Conservation (phyloP, 2,113 vertebrate species). For the Saguinus midas region DNA sequence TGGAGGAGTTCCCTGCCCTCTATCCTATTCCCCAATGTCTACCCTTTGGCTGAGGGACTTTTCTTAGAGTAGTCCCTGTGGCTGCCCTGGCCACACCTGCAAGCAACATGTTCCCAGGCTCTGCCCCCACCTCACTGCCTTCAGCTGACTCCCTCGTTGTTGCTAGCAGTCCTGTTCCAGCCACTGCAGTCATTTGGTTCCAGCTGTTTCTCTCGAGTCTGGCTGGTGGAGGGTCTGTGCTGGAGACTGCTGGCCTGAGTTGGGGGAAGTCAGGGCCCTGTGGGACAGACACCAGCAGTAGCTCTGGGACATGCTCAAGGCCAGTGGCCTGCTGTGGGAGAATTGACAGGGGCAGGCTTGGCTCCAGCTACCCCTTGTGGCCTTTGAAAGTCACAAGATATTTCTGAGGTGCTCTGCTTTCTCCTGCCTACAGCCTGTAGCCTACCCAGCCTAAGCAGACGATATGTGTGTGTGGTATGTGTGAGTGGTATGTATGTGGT, state of each 20-base stretch:
- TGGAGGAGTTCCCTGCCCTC: too few relatives aligned
- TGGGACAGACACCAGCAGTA: not conserved
- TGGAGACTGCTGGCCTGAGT: not conserved
- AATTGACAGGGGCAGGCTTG: not conserved
- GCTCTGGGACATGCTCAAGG: not conserved
- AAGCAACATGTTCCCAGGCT: not conserved
- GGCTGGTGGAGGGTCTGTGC: conserved; percentile 21
- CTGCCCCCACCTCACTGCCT: not conserved
- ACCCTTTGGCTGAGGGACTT: not conserved
- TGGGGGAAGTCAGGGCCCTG: not conserved
- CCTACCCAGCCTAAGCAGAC: not conserved
- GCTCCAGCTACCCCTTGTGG: not conserved
- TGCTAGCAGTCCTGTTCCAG: not conserved
- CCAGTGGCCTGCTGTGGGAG: not conserved
- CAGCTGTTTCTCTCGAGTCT: conserved; percentile 33
- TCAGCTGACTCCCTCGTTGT: not conserved
- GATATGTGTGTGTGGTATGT: not conserved
- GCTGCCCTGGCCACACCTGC: not conserved
- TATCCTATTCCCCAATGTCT: not conserved
- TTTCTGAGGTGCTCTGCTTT: not conserved
- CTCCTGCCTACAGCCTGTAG: not conserved
- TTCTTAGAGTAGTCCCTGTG: not conserved
- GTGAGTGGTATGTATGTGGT: not conserved
- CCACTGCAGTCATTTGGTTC: conserved; percentile 3
- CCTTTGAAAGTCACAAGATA: not conserved